These are phyloP conservation scores for Hexactinellida sp. DNA, from an alignment of 37 sponge, comb jelly and placozoan species.

Conservation along the genomic window DNA sequence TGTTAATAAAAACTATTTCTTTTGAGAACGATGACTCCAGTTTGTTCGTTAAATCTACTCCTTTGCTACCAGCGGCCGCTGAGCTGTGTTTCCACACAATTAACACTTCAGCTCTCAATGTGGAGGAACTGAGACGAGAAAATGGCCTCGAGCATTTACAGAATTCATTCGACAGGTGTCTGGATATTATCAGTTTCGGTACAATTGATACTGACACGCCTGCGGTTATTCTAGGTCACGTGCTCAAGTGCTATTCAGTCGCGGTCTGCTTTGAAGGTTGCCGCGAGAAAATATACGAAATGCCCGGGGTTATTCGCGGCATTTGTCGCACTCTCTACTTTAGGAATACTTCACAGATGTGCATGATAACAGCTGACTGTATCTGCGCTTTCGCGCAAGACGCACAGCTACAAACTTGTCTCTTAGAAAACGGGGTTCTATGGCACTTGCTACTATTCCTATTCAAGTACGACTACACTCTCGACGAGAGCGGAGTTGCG, in stretches of 20 bases:
- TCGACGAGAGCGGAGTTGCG: conserved; percentile 95
- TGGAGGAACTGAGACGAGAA: conserved; percentile 88
- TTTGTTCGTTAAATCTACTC: conserved; percentile 80
- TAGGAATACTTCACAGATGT: conserved; percentile 66
- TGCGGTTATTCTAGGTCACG: conserved; percentile 30
- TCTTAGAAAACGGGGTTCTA: conserved; percentile 71
- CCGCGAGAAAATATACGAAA: conserved; percentile 69
- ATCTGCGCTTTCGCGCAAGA: conserved; percentile 65
- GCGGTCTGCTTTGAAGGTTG: conserved; percentile 93
- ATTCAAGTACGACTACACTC: conserved; percentile 96
- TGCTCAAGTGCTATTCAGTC: conserved; percentile 77
- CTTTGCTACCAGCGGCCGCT: conserved; percentile 82
- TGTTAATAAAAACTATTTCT: conserved; percentile 91
- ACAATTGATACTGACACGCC: conserved; percentile 2
- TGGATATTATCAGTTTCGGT: conserved; percentile 6
- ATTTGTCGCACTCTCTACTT: conserved; percentile 74
- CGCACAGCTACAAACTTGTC: conserved; percentile 70
- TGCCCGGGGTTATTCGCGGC: conserved; percentile 59
- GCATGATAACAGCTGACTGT: conserved; percentile 54
- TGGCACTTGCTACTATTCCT: conserved; percentile 72
- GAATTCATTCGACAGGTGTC: conserved; percentile 14
- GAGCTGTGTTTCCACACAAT: conserved; percentile 87
- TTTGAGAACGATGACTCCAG: conserved; percentile 71
- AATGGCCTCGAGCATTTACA: conserved; percentile 43
- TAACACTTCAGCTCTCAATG: conserved; percentile 84